Percentiles rank a stretch among this genome's conserved stretches.
Evolutionary conservation across 2,113 vertebrate genomes (phyloP).

Genomic region (Nymphicus hollandicus): DNA sequence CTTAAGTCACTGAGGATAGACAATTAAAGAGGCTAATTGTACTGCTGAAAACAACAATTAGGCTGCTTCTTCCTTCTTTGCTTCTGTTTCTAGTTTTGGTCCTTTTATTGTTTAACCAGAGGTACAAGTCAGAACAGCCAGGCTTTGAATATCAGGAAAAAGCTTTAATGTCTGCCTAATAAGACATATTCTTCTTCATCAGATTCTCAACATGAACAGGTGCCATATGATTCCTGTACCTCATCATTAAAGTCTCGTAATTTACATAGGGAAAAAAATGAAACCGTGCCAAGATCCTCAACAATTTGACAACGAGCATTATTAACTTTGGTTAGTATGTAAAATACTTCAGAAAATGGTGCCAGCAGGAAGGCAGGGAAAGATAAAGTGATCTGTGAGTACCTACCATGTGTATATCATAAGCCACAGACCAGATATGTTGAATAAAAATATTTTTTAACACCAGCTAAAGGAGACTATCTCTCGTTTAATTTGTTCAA

Average conservation of each 20-base stretch:
- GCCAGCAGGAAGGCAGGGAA: background rate
- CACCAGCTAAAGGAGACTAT: background rate
- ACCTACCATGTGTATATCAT: background rate
- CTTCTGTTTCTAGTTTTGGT: background rate
- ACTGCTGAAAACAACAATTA: constrained; percentile 50
- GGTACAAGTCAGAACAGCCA: background rate
- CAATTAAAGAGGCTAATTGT: constrained; percentile 34
- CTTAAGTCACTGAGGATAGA: constrained; percentile 16
- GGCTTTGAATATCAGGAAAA: background rate
- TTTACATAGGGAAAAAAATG: background rate
- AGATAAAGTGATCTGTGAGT: background rate
- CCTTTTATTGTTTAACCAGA: background rate
- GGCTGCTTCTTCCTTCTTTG: background rate
- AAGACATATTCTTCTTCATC: background rate
- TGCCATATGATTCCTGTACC: background rate
- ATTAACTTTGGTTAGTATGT: constrained; percentile 14
- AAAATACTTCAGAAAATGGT: constrained; percentile 42
- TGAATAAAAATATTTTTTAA: background rate
- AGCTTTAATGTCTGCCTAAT: background rate
- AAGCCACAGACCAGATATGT: background rate
- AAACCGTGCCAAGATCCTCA: background rate
- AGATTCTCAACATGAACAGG: background rate
- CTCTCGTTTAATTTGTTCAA: too few relatives aligned
- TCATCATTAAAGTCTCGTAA: background rate
- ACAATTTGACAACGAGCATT: background rate